phyloP scores from a whole-genome alignment of 2,888 invertebrate species.

The Melikaiella ostensackeni region DNA sequence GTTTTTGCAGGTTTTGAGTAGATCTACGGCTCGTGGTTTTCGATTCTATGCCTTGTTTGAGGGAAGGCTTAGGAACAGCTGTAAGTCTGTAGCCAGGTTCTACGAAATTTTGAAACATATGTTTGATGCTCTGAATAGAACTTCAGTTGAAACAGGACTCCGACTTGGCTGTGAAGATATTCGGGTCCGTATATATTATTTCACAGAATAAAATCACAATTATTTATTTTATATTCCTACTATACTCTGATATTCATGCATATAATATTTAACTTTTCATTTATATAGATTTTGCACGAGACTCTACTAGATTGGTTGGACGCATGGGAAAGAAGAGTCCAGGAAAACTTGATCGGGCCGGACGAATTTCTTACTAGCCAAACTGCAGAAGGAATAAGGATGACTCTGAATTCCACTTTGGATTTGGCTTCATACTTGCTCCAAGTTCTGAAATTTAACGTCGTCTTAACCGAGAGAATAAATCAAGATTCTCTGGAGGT shows the following conservation, averaged over 20 bases:
- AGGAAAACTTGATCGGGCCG: conserved; percentile 41
- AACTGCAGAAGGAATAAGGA: conserved; percentile 53
- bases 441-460: background rate
- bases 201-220: background rate
- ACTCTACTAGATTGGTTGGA: conserved; percentile 44
- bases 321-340: conserved; percentile 50
- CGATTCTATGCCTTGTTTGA: background rate
- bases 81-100: background rate
- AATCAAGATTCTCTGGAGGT: conserved; percentile 15
- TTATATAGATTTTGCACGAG: conserved; percentile 36
- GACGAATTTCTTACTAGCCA: conserved; percentile 48
- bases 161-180: background rate
- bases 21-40: background rate
- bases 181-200: background rate
- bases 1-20: background rate
- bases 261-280: background rate
- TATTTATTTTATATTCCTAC: background rate
- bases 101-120: background rate
- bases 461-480: background rate
- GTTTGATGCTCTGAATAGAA: background rate
- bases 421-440: background rate
- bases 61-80: background rate
- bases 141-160: background rate
- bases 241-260: too few relatives aligned
- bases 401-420: background rate